Base-by-base conservation (phyloP, 2,113 vertebrate genomes). In the Oncorhynchus kisutch region DNA sequence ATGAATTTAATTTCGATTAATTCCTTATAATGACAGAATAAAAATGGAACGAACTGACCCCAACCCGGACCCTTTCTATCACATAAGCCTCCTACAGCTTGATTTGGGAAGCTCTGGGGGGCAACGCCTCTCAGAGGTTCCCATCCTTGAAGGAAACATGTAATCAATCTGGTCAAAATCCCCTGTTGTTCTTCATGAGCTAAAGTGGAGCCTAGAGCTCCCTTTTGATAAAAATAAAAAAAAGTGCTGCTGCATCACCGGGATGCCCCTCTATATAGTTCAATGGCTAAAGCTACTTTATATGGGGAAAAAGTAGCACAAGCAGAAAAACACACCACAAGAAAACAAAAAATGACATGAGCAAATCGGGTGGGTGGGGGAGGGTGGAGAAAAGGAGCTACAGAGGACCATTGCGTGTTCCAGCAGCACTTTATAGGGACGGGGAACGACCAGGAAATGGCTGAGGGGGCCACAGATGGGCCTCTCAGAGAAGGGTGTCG, bases 401-500 rank as follows among this genome's bases (percentile, higher is more conserved):
- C 34, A 87, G 39, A 45, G 81, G 84, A 89, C 80, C 78, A 85
- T 89, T 87, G 74, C 83, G 64, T 90, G 85, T 87, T 89, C 81
- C 88, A 90, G 89, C 90, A 92, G 91, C 91, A 90, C 85, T 89
- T 74, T 70, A 84, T 79, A 80, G 75, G 84, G 66, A 73, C 67
- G 66, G 67, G 18, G 49, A 20, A 22, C 6, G 31, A 71, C 72
- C 85, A 85, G 80, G 84, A 78, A 86, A 86, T 84, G 39, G 70
- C 74, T 57, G 78, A 77, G 54, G 76, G 81, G 84, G 87, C 86
- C 89, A 92, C 84, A 90, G 85, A 84, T 73, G 13, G 73, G 86
- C 49, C 72, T 84, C 89, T 97, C 92, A 99, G 91, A 99, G 96
- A 34, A 99, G 94, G 75, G 98, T 93, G 91, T 99, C 97, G 0